Conservation (phyloP, 1,140 invertebrate species). For the Aphidius gifuensis region DNA sequence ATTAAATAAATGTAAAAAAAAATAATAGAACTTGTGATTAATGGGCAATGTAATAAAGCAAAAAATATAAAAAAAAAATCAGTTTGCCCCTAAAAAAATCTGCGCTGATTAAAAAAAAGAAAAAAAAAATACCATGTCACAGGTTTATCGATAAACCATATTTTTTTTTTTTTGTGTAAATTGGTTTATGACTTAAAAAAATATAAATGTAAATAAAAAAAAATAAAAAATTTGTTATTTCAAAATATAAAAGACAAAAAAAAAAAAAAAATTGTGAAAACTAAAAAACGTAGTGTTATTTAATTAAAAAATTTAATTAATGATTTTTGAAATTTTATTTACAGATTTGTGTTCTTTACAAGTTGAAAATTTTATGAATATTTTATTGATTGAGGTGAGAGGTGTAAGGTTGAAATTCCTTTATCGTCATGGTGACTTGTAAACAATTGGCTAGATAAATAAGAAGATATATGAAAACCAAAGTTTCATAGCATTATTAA, state of each 20-base stretch:
- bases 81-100: too few species aligned
- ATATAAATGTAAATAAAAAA: constrained; percentile 45
- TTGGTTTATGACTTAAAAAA: constrained; percentile 37
- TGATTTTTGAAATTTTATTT: too few species aligned
- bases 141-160: too few species aligned
- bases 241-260: constrained; percentile 19
- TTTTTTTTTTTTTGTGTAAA: constrained; percentile 19
- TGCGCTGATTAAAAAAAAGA: too few species aligned
- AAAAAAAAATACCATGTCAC: too few species aligned
- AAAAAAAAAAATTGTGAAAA: not conserved
- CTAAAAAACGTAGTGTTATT: not conserved
- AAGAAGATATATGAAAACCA: not conserved
- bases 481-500: not conserved
- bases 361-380: too few species aligned
- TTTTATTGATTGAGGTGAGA: not conserved
- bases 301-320: too few species aligned
- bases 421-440: constrained; percentile 30
- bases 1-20: too few species aligned
- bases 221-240: constrained; percentile 42
- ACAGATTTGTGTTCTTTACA: too few species aligned
- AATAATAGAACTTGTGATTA: too few species aligned
- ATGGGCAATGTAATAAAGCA: too few species aligned
- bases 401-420: constrained; percentile 16
- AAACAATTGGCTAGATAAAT: constrained; percentile 23
- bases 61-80: too few species aligned